phyloP scores from a whole-genome alignment of 2,113 vertebrate species.

The Mus pahari region DNA sequence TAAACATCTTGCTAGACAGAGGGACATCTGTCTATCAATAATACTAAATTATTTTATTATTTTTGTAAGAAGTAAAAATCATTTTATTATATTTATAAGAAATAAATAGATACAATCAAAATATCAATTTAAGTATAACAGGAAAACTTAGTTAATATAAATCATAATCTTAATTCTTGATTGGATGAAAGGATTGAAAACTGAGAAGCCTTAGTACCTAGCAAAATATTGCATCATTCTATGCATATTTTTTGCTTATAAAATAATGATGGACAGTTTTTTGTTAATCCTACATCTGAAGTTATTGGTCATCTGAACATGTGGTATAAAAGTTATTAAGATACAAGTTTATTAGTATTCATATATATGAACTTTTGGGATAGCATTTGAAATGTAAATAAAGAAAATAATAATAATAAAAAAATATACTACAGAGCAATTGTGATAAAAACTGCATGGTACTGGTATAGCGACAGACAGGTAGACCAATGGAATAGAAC shows the following conservation, averaged over 20 bases:
- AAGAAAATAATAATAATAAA: too few species aligned
- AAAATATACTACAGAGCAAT: too few species aligned
- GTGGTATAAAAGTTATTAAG: background rate
- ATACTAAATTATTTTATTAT: background rate
- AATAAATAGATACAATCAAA: background rate
- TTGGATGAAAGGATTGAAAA: background rate
- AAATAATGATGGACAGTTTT: background rate
- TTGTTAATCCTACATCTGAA: background rate
- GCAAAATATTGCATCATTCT: background rate
- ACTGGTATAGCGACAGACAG: too few species aligned
- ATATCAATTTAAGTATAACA: background rate
- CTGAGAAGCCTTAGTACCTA: background rate
- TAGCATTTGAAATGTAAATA: too few species aligned
- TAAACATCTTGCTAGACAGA: slow-evolving; percentile 7
- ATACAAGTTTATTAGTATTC: too few species aligned
- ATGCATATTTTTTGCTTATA: background rate
- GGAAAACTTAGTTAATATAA: background rate
- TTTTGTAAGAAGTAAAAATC: background rate
- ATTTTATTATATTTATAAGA: background rate
- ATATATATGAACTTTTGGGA: too few species aligned
- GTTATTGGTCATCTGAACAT: background rate
- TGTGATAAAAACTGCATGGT: too few species aligned
- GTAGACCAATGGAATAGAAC: too few species aligned
- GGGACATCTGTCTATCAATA: background rate
- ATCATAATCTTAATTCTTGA: background rate